These are phyloP conservation scores for Myripristis jacobus DNA, from an alignment of 2,797 vertebrate genomes.

Conservation along the genomic window DNA sequence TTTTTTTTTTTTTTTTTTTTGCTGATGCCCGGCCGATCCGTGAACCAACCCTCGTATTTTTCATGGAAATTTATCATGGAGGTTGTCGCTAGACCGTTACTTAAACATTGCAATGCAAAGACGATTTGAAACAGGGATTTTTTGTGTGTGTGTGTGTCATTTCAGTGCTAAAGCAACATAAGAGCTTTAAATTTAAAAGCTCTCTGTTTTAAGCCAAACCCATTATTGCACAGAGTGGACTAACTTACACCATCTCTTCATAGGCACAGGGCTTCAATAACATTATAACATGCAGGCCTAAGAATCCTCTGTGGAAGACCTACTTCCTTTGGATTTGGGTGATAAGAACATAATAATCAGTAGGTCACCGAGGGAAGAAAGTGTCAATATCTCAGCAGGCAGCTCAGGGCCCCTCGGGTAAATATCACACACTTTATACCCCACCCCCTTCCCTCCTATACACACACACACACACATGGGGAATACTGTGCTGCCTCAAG, in stretches of 20 bases:
- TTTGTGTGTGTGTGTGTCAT: no score
- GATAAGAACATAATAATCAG: conserved; percentile 55
- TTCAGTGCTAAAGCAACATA: background rate
- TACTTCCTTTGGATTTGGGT: conserved; percentile 49
- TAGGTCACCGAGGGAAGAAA: conserved; percentile 38
- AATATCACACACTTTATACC: conserved; percentile 31
- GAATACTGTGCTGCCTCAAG: background rate
- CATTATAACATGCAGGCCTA: conserved; percentile 14
- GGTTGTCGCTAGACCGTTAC: background rate
- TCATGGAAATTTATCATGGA: background rate
- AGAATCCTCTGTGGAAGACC: conserved; percentile 49
- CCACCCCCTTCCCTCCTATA: background rate
- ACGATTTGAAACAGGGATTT: background rate
- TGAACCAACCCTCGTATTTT: background rate
- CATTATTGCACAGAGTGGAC: background rate
- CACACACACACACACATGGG: conserved; percentile 10
- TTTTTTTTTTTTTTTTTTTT: background rate
- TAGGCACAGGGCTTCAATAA: conserved; percentile 6
- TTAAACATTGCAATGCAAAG: background rate
- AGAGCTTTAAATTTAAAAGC: conserved; percentile 11
- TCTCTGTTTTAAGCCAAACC: background rate
- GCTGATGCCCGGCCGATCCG: background rate
- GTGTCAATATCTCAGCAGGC: conserved; percentile 60
- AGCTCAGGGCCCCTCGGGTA: conserved; percentile 42
- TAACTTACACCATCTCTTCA: background rate